A percentile compares a stretch with the other conserved stretches of the same genome.
Evolutionary conservation across 2,888 invertebrate genomes (phyloP).

Genomic region (Fragum whitleyi): DNA sequence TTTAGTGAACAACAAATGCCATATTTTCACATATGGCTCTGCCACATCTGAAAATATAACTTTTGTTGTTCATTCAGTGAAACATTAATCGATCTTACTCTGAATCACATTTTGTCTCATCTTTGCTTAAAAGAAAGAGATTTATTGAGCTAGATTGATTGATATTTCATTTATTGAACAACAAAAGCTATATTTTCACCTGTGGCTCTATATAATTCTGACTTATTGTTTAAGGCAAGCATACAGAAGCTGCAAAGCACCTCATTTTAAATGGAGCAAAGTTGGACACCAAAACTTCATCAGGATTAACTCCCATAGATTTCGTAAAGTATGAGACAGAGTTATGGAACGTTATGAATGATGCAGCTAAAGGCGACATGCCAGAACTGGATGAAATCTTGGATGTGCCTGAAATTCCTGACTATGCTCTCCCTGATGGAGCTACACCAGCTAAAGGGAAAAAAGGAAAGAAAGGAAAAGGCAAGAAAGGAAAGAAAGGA

Average conservation of each 20-base stretch:
- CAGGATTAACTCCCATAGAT: constrained; percentile 70
- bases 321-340: constrained; percentile 69
- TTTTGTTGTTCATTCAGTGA: no score
- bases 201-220: no score
- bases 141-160: no score
- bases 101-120: no score
- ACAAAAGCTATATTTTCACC: no score
- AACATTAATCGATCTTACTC: no score
- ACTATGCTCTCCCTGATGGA: constrained; percentile 71
- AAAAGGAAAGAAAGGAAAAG: constrained; percentile 64
- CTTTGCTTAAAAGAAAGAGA: no score
- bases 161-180: no score
- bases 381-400: constrained; percentile 75
- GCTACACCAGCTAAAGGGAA: constrained; percentile 69
- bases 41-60: no score
- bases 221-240: constrained; percentile 76
- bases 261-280: constrained; percentile 73
- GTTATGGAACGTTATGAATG: constrained; percentile 72
- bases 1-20: no score
- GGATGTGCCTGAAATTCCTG: constrained; percentile 76
- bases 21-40: no score
- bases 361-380: constrained; percentile 72
- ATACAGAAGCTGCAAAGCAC: constrained; percentile 74
- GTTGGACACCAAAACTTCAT: constrained; percentile 69
- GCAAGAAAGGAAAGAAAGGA: constrained; percentile 57